A percentile compares a stretch with the other conserved stretches of the same genome.
Evolutionary conservation across 2,113 vertebrate species (phyloP).

Genomic region (Hippocampus zosterae): DNA sequence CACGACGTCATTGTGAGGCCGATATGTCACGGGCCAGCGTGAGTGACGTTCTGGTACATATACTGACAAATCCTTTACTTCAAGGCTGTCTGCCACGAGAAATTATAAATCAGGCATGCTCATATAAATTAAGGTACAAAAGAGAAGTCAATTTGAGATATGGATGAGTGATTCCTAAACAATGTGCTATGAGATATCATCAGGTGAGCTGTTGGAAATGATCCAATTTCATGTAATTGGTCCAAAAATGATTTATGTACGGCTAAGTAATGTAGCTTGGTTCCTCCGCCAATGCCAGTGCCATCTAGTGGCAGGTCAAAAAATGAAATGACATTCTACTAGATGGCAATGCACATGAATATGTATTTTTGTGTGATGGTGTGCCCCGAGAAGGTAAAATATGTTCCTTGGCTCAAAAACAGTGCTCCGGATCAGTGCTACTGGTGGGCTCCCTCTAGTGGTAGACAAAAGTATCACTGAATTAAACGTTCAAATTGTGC

Average conservation of each 20-base stretch:
- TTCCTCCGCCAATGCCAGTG: neutral
- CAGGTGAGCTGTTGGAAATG: neutral
- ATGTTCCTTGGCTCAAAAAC: neutral
- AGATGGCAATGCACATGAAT: neutral
- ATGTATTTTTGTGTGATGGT: neutral
- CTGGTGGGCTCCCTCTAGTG: neutral
- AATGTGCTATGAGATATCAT: neutral
- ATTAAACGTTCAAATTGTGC: neutral
- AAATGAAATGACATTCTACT: neutral
- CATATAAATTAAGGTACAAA: too few species aligned
- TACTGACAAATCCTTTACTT: neutral
- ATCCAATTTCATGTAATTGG: neutral
- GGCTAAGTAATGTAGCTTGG: neutral
- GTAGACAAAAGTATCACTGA: neutral
- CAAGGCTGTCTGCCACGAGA: neutral
- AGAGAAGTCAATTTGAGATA: too few species aligned
- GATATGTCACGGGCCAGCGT: constrained; percentile 2
- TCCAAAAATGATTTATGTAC: neutral
- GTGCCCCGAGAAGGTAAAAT: neutral
- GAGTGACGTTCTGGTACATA: constrained; percentile 10
- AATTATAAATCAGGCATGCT: neutral
- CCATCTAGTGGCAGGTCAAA: neutral
- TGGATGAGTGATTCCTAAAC: neutral
- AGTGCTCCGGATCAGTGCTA: neutral
- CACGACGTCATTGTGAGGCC: constrained; percentile 1